Conservation (phyloP, 92 coral and sea anemone genomes). For the Heteractis magnifica region DNA sequence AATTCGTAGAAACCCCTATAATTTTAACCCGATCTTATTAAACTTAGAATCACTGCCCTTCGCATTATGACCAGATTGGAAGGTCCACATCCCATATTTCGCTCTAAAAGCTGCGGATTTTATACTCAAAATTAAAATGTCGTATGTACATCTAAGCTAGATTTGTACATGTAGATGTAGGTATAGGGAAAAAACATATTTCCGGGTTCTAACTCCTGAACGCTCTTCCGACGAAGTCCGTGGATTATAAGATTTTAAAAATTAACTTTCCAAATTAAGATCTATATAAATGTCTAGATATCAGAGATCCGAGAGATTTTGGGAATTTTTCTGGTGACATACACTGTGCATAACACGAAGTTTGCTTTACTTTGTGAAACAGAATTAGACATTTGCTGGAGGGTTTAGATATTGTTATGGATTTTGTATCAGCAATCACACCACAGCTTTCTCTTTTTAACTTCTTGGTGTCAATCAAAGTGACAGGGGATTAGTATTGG, state of each 20-base stretch:
- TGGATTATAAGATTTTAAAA: conserved; percentile 2
- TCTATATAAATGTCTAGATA: background rate
- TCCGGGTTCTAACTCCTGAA: background rate
- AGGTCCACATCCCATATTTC: background rate
- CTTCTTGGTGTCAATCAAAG: background rate
- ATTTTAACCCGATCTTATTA: background rate
- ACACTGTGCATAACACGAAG: background rate
- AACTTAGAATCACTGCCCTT: background rate
- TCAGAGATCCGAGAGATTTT: background rate
- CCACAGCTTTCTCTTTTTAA: background rate
- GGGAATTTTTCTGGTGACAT: background rate
- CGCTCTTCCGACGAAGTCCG: background rate
- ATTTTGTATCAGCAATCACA: no score
- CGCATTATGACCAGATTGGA: background rate
- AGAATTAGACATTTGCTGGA: background rate
- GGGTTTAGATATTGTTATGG: no score
- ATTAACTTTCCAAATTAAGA: conserved; percentile 2
- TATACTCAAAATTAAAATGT: background rate
- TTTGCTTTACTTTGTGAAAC: background rate
- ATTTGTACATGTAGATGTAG: no score
- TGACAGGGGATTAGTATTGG: background rate
- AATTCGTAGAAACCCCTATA: background rate
- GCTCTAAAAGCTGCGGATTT: background rate
- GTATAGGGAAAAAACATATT: background rate
- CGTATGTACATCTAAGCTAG: background rate